Conservation (phyloP, 1,140 invertebrate species). For the Cecropterus lyciades region DNA sequence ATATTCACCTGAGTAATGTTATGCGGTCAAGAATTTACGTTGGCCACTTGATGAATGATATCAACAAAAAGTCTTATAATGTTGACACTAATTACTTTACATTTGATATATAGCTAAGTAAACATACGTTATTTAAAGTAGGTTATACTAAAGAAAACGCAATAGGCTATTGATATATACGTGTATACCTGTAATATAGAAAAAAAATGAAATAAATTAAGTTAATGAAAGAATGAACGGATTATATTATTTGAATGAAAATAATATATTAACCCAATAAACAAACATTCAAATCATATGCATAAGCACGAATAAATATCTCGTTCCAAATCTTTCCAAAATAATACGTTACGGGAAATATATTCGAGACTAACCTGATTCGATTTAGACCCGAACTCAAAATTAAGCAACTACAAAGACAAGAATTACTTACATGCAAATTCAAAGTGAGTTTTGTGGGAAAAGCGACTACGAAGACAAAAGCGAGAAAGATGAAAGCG, state of each 20-base stretch:
- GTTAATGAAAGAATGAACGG: no score
- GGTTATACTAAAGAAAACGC: background rate
- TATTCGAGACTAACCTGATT: constrained; percentile 11
- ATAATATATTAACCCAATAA: background rate
- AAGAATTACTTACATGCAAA: constrained; percentile 41
- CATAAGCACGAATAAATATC: constrained; percentile 14
- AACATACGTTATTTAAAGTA: background rate
- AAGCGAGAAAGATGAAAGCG: constrained; percentile 70
- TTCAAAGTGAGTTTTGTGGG: constrained; percentile 42
- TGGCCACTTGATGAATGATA: constrained; percentile 27
- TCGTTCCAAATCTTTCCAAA: constrained; percentile 10
- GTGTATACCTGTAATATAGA: no score
- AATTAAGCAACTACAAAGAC: constrained; percentile 31
- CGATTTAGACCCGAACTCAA: constrained; percentile 15
- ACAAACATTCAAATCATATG: background rate
- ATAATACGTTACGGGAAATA: constrained; percentile 14
- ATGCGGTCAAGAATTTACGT: constrained; percentile 28
- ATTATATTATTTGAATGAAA: no score
- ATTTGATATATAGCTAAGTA: constrained; percentile 19
- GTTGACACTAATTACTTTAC: constrained; percentile 19
- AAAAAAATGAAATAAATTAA: no score
- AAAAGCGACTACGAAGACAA: constrained; percentile 53
- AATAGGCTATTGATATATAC: background rate
- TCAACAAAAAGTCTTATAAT: constrained; percentile 17
- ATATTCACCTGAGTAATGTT: constrained; percentile 17